Percentiles rank a stretch among this genome's conserved stretches.
phyloP scores from a whole-genome alignment of 2,888 invertebrate genomes.

The Mesorhabditis sp. region DNA sequence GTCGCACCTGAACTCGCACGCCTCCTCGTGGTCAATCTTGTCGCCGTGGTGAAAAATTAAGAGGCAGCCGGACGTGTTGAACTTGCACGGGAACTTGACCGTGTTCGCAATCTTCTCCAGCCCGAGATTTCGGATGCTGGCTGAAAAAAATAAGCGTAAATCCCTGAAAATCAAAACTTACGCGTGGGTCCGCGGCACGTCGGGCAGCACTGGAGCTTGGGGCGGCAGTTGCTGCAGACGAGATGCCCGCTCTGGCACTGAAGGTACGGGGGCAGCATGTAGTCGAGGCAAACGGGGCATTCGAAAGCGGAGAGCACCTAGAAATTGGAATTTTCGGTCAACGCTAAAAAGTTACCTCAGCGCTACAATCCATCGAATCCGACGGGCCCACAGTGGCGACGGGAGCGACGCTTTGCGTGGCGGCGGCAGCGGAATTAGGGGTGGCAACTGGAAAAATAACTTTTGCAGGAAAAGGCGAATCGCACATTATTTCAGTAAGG shows the following conservation, averaged over 20 bases:
- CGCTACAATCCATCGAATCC: conserved; percentile 27
- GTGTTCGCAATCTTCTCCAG: conserved; percentile 99
- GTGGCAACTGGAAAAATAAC: no score
- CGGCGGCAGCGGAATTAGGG: not conserved
- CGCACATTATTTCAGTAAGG: no score
- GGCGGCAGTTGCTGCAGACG: conserved; percentile 93
- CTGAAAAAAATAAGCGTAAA: conserved; percentile 59
- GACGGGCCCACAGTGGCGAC: conserved; percentile 27
- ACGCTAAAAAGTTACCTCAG: conserved; percentile 21
- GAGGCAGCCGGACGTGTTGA: conserved; percentile 88
- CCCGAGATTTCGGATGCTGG: conserved; percentile 93
- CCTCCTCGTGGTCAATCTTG: conserved; percentile 96
- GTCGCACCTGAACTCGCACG: conserved; percentile 79
- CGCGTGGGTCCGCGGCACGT: conserved; percentile 90
- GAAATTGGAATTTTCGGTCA: not conserved
- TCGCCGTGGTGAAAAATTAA: conserved; percentile 69
- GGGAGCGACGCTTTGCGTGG: conserved; percentile 22
- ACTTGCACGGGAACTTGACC: conserved; percentile 97
- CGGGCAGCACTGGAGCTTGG: conserved; percentile 93
- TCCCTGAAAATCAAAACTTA: conserved; percentile 46
- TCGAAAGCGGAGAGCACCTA: conserved; percentile 59
- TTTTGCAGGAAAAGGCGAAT: no score
- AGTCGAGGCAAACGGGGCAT: conserved; percentile 88
- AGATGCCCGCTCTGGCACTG: conserved; percentile 87
- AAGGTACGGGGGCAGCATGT: conserved; percentile 94